Evolutionary conservation across 2,113 vertebrate species (phyloP), one percentile per base, ranked within the genome.

Genomic region (Scortum barcoo): DNA sequence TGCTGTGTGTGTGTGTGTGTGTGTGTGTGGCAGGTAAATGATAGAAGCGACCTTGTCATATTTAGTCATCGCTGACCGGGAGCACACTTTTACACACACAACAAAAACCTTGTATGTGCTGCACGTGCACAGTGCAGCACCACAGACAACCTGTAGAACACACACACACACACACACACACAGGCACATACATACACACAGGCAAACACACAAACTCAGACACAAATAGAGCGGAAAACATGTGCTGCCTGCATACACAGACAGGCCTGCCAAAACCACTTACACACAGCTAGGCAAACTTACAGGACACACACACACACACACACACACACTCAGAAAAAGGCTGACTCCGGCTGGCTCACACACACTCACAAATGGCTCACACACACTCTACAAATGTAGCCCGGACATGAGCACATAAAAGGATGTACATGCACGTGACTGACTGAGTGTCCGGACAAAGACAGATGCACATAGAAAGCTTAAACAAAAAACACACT

Each of bases 161-260:
- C 61, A 26, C 30, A 60, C 61, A 60, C 33, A 69, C 72, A 76
- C 72, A 53, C 63, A 46, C 56, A 56, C n/a, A 40, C n/a, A 60
- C 19, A 44, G 56, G 56, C 48, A n/a, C n/a, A 62, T 5, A 38
- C n/a, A 28, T 26, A n/a, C 53, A n/a, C 53, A 13, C 33, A 42
- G 1, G 40, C 61, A 72, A 30, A 79, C 54, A 30, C 76, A 85
- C 72, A 73, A 20, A 66, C 54, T 50, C 74, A 36, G 33, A 77
- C 87, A 86, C 76, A 88, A 83, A 83, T 85, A 88, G 76, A 83
- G 81, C 72, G 36, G 84, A 85, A 87, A 88, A 84, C 83, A 80
- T 79, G 79, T 73, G 78, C 77, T 78, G 77, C 58, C 78, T 80
- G 80, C 42, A 75, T 9, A 65, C 75, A 71, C 79, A 84, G 50